Evolutionary conservation across 1,140 invertebrate species (phyloP).

Genomic region (Apis laboriosa): DNA sequence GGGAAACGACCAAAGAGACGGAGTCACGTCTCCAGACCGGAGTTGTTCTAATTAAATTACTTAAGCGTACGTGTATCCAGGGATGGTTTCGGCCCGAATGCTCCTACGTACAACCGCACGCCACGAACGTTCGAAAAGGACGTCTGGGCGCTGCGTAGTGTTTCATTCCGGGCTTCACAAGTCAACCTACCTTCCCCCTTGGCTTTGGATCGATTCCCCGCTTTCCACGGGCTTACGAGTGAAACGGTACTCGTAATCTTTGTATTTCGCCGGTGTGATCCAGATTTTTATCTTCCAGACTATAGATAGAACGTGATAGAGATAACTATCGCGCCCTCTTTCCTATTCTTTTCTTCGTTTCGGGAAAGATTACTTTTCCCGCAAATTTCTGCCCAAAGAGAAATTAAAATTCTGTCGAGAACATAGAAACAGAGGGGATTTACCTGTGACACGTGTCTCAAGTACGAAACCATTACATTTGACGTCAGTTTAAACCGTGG

Average conservation of each 20-base stretch:
- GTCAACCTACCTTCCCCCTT: constrained; percentile 23
- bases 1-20: constrained; percentile 69
- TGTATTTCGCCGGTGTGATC: background rate
- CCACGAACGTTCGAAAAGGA: constrained; percentile 48
- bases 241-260: background rate
- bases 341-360: background rate
- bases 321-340: background rate
- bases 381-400: background rate
- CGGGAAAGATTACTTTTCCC: background rate
- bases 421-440: constrained; percentile 32
- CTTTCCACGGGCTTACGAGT: background rate
- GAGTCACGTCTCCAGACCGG: constrained; percentile 75
- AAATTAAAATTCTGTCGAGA: constrained; percentile 9
- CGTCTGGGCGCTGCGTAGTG: constrained; percentile 50
- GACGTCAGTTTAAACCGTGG: constrained; percentile 27
- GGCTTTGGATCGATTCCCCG: constrained; percentile 14
- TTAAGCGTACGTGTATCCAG: constrained; percentile 77
- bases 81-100: constrained; percentile 66
- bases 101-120: constrained; percentile 57
- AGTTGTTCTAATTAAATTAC: constrained; percentile 79
- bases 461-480: constrained; percentile 53
- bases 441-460: constrained; percentile 40
- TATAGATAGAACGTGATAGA: background rate
- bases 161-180: constrained; percentile 58
- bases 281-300: background rate